These are phyloP conservation scores for Triplophysa bombifrons DNA, from an alignment of 2,797 vertebrate species.

Conservation along the genomic window DNA sequence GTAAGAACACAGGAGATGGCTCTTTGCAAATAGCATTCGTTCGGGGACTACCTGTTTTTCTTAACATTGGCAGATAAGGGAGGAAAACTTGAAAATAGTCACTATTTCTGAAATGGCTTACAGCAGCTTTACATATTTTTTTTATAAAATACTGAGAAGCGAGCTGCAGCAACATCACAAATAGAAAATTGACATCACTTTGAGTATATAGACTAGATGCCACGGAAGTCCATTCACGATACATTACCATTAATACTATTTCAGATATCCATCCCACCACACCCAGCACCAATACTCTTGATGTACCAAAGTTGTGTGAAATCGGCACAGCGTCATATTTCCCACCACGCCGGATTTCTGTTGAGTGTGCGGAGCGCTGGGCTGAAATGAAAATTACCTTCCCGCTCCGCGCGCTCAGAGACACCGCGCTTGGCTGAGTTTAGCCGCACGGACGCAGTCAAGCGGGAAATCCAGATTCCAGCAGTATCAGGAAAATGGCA, in stretches of 20 bases:
- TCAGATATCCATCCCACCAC: conserved; percentile 45
- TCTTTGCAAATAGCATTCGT: neutral
- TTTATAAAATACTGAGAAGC: neutral
- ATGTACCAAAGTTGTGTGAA: conserved; percentile 67
- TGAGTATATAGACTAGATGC: neutral
- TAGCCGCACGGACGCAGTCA: conserved; percentile 76
- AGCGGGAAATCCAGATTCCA: conserved; percentile 84
- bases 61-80: neutral
- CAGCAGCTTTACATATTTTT: neutral
- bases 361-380: conserved; percentile 49
- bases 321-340: conserved; percentile 73
- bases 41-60: neutral
- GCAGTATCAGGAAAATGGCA: conserved; percentile 82
- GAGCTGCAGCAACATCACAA: neutral
- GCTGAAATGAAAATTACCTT: conserved; percentile 62
- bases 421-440: conserved; percentile 80
- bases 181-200: neutral
- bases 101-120: neutral
- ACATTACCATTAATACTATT: conserved; percentile 22
- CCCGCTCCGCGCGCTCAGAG: conserved; percentile 71
- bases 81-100: neutral
- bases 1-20: neutral
- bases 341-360: conserved; percentile 47
- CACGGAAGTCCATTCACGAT: neutral
- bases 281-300: conserved; percentile 53